Conservation (phyloP, 2,888 invertebrate species). For the Euclidia mi region DNA sequence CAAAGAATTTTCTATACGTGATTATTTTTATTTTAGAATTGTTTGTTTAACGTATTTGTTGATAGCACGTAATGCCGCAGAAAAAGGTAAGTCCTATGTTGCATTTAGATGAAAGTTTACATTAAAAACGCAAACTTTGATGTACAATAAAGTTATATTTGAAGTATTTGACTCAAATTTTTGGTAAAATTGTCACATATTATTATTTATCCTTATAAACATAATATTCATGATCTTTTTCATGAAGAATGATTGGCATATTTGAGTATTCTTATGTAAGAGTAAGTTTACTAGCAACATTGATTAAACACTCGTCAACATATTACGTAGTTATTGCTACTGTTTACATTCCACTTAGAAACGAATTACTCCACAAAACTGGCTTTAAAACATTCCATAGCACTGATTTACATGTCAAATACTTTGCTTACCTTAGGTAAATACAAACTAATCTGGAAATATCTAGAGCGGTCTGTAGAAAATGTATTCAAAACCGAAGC, state of each 20-base stretch:
- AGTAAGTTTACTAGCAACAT: slow-evolving; percentile 30
- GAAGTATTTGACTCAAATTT: no score
- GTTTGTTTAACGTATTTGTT: slow-evolving; percentile 35
- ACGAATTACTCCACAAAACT: slow-evolving; percentile 30
- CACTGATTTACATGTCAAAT: slow-evolving; percentile 34
- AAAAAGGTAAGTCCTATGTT: slow-evolving; percentile 78
- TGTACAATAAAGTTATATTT: no score
- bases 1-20: slow-evolving; percentile 37
- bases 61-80: slow-evolving; percentile 68
- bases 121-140: not conserved
- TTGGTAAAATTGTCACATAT: no score
- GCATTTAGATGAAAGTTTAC: not conserved
- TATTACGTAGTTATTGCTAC: slow-evolving; percentile 14
- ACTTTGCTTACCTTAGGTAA: no score
- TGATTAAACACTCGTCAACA: slow-evolving; percentile 42
- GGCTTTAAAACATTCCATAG: slow-evolving; percentile 6
- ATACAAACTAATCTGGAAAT: no score
- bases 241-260: no score
- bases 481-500: no score
- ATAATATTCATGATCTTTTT: no score
- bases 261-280: slow-evolving; percentile 11
- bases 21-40: slow-evolving; percentile 36
- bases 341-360: slow-evolving; percentile 25
- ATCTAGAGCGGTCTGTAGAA: no score
- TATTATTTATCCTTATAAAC: no score